Conservation (phyloP, 1,140 invertebrate species). For the Limonius californicus region DNA sequence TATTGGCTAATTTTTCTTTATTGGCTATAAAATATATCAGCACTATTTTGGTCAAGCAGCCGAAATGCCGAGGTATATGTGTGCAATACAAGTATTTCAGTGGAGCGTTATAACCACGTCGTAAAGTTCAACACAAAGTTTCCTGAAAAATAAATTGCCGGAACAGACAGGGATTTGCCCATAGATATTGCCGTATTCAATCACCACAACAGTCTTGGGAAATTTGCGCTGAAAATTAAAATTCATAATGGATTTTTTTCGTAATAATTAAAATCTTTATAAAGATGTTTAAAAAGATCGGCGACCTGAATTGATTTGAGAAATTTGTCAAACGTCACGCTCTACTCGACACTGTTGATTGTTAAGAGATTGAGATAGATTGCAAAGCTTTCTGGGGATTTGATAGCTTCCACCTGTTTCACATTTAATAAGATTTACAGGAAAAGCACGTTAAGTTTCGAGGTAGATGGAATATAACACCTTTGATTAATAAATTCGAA, state of each 20-base stretch:
- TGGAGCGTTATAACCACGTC: conserved; percentile 22
- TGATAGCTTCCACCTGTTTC: conserved; percentile 1
- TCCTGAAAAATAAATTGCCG: conserved; percentile 6
- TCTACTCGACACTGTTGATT: background rate
- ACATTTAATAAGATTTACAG: background rate
- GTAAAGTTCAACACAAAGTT: conserved; percentile 15
- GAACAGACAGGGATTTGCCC: no score
- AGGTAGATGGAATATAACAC: no score
- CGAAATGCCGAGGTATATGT: conserved; percentile 17
- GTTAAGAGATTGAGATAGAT: background rate
- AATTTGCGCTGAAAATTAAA: no score
- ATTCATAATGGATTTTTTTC: background rate
- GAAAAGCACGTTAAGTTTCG: background rate
- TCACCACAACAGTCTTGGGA: no score
- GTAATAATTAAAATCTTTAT: background rate
- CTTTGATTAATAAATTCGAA: no score
- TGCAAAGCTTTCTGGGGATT: background rate
- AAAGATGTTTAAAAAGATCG: background rate
- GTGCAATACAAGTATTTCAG: conserved; percentile 19
- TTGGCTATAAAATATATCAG: conserved; percentile 23
- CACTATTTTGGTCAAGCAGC: conserved; percentile 18
- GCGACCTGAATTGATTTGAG: background rate
- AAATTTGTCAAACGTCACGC: background rate
- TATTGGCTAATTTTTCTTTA: conserved; percentile 18
- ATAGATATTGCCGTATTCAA: no score